These are phyloP conservation scores for Phoxinus phoxinus DNA, from an alignment of 2,113 vertebrate genomes.

Conservation along the genomic window DNA sequence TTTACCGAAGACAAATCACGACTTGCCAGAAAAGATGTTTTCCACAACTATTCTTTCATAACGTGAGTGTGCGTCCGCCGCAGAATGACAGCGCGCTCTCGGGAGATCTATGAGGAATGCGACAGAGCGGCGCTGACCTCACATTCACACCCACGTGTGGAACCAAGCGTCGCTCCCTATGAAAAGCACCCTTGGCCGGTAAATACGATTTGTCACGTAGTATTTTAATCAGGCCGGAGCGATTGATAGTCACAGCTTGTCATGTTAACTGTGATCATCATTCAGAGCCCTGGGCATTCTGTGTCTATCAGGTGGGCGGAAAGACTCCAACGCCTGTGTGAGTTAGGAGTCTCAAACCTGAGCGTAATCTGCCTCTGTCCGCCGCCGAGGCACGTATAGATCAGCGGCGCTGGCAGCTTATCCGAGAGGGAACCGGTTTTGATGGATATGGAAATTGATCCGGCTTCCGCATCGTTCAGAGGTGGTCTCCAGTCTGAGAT, in stretches of 20 bases:
- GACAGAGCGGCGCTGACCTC: constrained; percentile 29
- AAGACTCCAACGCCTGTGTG: constrained; percentile 30
- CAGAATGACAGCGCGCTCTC: constrained; percentile 18
- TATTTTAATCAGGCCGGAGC: constrained; percentile 64
- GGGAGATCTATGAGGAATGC: constrained; percentile 30
- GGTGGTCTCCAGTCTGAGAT: neutral
- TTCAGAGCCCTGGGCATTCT: constrained; percentile 57
- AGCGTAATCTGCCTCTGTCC: constrained; percentile 23
- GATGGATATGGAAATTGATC: constrained; percentile 56
- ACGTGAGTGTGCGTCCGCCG: neutral
- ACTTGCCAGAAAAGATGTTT: neutral
- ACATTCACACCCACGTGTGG: constrained; percentile 18
- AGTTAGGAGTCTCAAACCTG: constrained; percentile 48
- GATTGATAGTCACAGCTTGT: constrained; percentile 55
- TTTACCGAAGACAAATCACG: constrained; percentile 17
- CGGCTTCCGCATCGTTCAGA: neutral
- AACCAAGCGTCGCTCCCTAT: neutral
- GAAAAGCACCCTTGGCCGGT: constrained; percentile 12
- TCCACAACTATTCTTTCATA: constrained; percentile 7
- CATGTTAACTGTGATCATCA: constrained; percentile 60
- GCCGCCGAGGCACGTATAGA: constrained; percentile 31
- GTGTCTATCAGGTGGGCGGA: constrained; percentile 54
- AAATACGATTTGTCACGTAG: constrained; percentile 58
- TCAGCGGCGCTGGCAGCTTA: constrained; percentile 52
- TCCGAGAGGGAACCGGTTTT: constrained; percentile 30